Conservation (phyloP, 2,888 invertebrate genomes). For the Drosophila greeni region DNA sequence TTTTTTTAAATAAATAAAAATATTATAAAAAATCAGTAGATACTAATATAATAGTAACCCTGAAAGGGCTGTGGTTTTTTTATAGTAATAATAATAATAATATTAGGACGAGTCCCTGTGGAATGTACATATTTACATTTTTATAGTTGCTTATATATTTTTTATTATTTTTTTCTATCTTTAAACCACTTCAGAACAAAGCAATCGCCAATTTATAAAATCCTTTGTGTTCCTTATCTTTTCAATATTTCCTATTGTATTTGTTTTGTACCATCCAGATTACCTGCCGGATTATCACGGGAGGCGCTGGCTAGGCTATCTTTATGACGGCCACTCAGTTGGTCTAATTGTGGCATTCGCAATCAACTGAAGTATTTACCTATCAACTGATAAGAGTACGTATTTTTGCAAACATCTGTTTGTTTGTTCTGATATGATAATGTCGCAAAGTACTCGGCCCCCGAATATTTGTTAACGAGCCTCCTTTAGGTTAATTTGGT, state of each 20-base stretch:
- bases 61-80: too few species aligned
- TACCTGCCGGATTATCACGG: slow-evolving; percentile 3
- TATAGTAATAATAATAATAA: too few species aligned
- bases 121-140: too few species aligned
- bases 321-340: slow-evolving; percentile 8
- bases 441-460: background rate
- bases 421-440: slow-evolving; percentile 35
- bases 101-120: too few species aligned
- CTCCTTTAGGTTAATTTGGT: too few species aligned
- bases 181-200: background rate
- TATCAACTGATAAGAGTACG: slow-evolving; percentile 15
- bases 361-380: slow-evolving; percentile 23
- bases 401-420: slow-evolving; percentile 33
- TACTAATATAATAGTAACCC: too few species aligned
- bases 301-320: background rate
- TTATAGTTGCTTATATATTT: too few species aligned
- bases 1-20: background rate
- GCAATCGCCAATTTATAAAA: background rate
- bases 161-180: too few species aligned
- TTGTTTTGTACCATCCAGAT: background rate
- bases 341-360: slow-evolving; percentile 14
- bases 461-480: background rate
- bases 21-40: too few species aligned
- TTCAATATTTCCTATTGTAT: background rate
- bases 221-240: slow-evolving; percentile 1